phyloP scores from a whole-genome alignment of 2,888 invertebrate genomes.

The Galeruca laticollis region DNA sequence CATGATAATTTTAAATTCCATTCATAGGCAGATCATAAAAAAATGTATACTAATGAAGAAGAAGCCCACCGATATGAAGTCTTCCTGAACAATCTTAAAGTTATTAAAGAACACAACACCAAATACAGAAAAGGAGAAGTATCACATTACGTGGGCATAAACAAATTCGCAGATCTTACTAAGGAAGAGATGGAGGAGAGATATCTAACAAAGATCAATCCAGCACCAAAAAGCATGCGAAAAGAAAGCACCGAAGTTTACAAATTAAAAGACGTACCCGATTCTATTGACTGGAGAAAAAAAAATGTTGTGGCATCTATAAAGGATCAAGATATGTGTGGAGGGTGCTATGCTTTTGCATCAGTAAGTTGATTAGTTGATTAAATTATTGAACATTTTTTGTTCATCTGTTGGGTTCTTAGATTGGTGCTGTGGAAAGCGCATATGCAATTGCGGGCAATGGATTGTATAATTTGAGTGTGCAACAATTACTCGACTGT shows the following conservation, averaged over 20 bases:
- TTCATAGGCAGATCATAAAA: slow-evolving; percentile 32
- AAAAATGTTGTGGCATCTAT: slow-evolving; percentile 29
- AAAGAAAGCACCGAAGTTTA: not conserved
- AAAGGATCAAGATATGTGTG: slow-evolving; percentile 37
- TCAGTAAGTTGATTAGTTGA: slow-evolving; percentile 40
- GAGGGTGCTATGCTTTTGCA: slow-evolving; percentile 39
- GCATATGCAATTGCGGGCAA: slow-evolving; percentile 47
- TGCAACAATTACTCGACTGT: slow-evolving; percentile 64
- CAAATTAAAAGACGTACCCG: slow-evolving; percentile 12
- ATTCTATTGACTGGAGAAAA: slow-evolving; percentile 37
- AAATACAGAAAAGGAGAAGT: slow-evolving; percentile 36
- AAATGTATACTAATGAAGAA: slow-evolving; percentile 33
- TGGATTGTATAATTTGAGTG: slow-evolving; percentile 60
- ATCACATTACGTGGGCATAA: slow-evolving; percentile 34
- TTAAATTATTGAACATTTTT: too few species aligned
- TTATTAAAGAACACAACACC: slow-evolving; percentile 39
- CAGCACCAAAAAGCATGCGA: not conserved
- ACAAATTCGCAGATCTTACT: slow-evolving; percentile 42
- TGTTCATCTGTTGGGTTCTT: too few species aligned
- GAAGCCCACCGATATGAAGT: slow-evolving; percentile 33
- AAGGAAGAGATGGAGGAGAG: slow-evolving; percentile 29
- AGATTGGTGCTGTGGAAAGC: slow-evolving; percentile 61
- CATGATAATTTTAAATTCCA: too few species aligned
- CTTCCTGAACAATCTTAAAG: slow-evolving; percentile 30
- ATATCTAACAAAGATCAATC: slow-evolving; percentile 6